Percentiles rank a stretch among this genome's conserved stretches.
phyloP scores from a whole-genome alignment of 64 coral and sea anemone genomes.

The Montipora efflorescens region DNA sequence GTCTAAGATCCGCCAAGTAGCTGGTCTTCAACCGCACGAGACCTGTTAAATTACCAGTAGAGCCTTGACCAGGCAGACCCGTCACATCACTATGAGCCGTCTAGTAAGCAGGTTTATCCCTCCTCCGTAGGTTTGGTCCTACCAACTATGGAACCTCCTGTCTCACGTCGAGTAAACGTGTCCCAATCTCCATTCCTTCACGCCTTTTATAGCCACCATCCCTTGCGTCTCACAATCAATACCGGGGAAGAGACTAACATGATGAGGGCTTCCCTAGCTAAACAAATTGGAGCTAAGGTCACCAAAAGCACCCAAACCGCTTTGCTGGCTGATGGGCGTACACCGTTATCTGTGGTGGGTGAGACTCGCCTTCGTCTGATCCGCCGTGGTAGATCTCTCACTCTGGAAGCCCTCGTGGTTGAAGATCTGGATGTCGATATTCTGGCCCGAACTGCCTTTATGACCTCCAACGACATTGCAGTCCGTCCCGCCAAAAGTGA shows the following conservation, averaged over 20 bases:
- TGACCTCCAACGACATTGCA: too few species aligned
- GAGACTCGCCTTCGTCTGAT: neutral
- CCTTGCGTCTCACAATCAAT: constrained; percentile 26
- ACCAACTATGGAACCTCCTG: neutral
- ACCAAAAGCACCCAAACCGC: constrained; percentile 21
- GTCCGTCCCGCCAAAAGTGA: too few species aligned
- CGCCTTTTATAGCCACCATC: constrained; percentile 42
- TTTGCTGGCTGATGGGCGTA: neutral
- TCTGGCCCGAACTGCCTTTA: too few species aligned
- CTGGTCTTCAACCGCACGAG: neutral
- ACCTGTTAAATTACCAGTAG: too few species aligned
- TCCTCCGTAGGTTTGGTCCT: neutral
- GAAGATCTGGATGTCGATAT: too few species aligned
- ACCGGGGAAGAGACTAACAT: constrained; percentile 41
- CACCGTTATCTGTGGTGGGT: neutral
- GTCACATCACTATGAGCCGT: too few species aligned
- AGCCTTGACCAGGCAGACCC: too few species aligned
- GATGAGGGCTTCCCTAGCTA: constrained; percentile 5
- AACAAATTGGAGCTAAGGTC: neutral
- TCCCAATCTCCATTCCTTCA: constrained; percentile 41
- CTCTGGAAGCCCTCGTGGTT: too few species aligned
- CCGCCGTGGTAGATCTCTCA: too few species aligned
- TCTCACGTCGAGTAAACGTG: constrained; percentile 2
- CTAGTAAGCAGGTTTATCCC: too few species aligned
- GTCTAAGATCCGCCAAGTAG: neutral